Base-by-base conservation (phyloP, 1,140 invertebrate genomes). In the Chrysopa pallens region DNA sequence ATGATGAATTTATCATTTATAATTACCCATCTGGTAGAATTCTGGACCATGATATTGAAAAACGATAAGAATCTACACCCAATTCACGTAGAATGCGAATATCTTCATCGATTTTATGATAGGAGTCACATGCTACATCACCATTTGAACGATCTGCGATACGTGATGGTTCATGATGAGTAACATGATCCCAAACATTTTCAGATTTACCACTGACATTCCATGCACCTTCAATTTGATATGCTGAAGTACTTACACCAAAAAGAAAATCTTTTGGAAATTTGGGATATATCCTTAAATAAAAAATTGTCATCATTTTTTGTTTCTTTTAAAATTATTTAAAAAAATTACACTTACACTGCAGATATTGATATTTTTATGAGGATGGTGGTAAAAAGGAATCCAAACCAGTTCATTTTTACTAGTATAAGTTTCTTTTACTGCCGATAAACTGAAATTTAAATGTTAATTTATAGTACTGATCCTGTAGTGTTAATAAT, bases 1-100 rank as follows among this genome's bases (percentile, higher is more conserved):
- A n/a, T n/a, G n/a, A n/a, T n/a, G n/a, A n/a, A n/a, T n/a, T n/a
- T n/a, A n/a, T n/a, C n/a, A n/a, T n/a, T n/a, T n/a, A n/a, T n/a
- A n/a, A n/a, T 5, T 23, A 23, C 17, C 17, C 17, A 23, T 23
- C 41, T 11, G 56, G 56, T 28, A 58, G 45, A 31, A 58, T 44
- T 40, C 72, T 50, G 2, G 68, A 44, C 75, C 74, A 78, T 9
- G 71, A 70, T 42, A 79, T 58, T 0, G 74, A 79, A 52, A 76
- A 67, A 23, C 74, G 59, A 40, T 68, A 68, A 40, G 57, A 61
- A 37, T 60, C 48, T 4, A 71, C 68, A 6, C 64, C 64, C 17
- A 70, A 48, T 12, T 57, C 51, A 47, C 68, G 60, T 0, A 71
- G 46, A 38, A 67, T 54, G 29, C 59, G 48, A 3, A 76, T 58